Evolutionary conservation across 2,888 invertebrate species (phyloP).

Genomic region (Thecocarcelia acutangulata): DNA sequence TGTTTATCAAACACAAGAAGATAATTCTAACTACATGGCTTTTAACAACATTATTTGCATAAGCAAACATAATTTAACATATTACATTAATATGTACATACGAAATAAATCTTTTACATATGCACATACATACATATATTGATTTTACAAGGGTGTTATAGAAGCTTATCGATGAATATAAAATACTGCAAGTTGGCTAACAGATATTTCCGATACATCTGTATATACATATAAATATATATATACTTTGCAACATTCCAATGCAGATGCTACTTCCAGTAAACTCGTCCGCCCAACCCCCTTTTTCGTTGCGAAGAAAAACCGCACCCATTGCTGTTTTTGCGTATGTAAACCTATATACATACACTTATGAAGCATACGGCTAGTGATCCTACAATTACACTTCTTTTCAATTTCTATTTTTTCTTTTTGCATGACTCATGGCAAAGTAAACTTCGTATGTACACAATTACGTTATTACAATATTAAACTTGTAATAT

Average conservation of each 20-base stretch:
- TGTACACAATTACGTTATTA: background rate
- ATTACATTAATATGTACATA: too few species aligned
- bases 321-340: constrained; percentile 60
- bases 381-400: background rate
- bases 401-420: constrained; percentile 1
- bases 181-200: too few species aligned
- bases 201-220: too few species aligned
- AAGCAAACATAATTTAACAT: too few species aligned
- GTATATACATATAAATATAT: background rate
- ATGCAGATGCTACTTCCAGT: constrained; percentile 46
- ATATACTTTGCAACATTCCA: constrained; percentile 49
- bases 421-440: constrained; percentile 48
- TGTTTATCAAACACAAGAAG: too few species aligned
- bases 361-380: background rate
- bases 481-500: too few species aligned
- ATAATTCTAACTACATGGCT: too few species aligned
- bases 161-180: too few species aligned
- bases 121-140: too few species aligned
- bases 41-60: too few species aligned
- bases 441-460: background rate
- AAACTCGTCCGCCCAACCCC: constrained; percentile 33
- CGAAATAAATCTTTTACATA: too few species aligned
- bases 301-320: constrained; percentile 34
- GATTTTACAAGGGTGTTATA: too few species aligned
- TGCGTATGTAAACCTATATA: constrained; percentile 9